Base-by-base conservation (phyloP, 2,888 invertebrate species). In the Mesoligia furuncula region DNA sequence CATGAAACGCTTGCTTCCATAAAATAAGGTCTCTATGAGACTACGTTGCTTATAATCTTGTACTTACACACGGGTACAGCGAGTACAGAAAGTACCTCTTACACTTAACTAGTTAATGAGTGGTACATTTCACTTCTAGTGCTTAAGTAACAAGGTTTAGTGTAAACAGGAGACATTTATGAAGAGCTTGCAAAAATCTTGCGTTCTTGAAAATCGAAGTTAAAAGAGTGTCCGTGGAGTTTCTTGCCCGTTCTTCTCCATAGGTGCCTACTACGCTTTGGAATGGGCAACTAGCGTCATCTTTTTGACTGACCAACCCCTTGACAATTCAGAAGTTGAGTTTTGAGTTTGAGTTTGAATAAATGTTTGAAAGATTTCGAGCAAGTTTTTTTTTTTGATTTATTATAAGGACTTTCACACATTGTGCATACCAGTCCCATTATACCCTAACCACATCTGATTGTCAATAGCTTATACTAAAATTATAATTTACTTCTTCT, bases 1-100 rank as follows among this genome's bases (percentile, higher is more conserved):
- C 64, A 51, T 51, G 48, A 51, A 69, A 36, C 15, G 69, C 59
- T 71, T 31, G 65, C 39, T 62, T 20, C 39, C 84, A 81, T 71
- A 81, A 83, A 84, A 84, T 83, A 79, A 57, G 66, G 66, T 79
- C n/a, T 79, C 69, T 80, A 80, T 80, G 79, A 67, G 83, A 36
- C 83, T 31, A 24, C 31, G 42, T 2, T 39, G 61, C 54, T 78
- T 70, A 54, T 61, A 54, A 83, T 78, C 83, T 59, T 78, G 24
- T 79, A 62, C 64, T 77, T 64, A 84, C 59, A 79, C 66, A 15
- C 5, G 66, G 61, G 48, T 42, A 65, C 66, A 39, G 24, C 27
- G 39, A 61, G 77, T 54, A 76, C 84, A 67, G 51, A 72, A 72
- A 81, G 79, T 72, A 81, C 61, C 48, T 84, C 59, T 36, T 27